Percentiles rank a stretch among this genome's conserved stretches.
phyloP scores from a whole-genome alignment of 2,113 vertebrate genomes.

The Mus pahari region DNA sequence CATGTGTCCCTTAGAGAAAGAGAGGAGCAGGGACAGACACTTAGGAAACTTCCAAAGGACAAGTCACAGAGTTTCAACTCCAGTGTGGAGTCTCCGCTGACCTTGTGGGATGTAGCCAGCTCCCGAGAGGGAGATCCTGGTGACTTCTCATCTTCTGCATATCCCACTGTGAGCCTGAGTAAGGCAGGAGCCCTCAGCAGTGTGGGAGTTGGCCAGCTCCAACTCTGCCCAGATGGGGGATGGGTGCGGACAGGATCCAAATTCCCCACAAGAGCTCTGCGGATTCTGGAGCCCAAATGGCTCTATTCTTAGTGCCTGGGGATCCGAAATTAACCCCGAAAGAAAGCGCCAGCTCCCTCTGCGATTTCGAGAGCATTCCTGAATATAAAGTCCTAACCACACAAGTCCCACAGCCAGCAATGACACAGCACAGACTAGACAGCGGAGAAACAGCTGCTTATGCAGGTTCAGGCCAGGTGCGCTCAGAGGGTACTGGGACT shows the following conservation, averaged over 20 bases:
- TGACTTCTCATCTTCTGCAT: not conserved
- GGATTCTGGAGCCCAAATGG: not conserved
- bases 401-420: slow-evolving; percentile 33
- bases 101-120: not conserved
- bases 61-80: not conserved
- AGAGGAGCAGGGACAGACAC: not conserved
- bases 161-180: not conserved
- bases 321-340: slow-evolving; percentile 54
- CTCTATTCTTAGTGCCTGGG: slow-evolving; percentile 65
- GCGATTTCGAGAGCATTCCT: slow-evolving; percentile 59
- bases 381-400: slow-evolving; percentile 56
- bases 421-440: accelerated
- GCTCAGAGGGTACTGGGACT: not conserved
- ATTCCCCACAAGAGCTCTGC: not conserved
- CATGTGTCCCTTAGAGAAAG: not conserved
- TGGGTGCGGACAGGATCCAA: not conserved
- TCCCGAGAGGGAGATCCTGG: not conserved
- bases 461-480: not conserved
- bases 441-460: not conserved
- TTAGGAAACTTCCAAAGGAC: not conserved
- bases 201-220: accelerated
- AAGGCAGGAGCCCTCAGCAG: not conserved
- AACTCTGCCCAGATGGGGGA: not conserved
- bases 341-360: slow-evolving; percentile 44
- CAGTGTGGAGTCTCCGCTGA: not conserved